phyloP scores from a whole-genome alignment of 2,797 vertebrate genomes.

The Phataginus tricuspis region DNA sequence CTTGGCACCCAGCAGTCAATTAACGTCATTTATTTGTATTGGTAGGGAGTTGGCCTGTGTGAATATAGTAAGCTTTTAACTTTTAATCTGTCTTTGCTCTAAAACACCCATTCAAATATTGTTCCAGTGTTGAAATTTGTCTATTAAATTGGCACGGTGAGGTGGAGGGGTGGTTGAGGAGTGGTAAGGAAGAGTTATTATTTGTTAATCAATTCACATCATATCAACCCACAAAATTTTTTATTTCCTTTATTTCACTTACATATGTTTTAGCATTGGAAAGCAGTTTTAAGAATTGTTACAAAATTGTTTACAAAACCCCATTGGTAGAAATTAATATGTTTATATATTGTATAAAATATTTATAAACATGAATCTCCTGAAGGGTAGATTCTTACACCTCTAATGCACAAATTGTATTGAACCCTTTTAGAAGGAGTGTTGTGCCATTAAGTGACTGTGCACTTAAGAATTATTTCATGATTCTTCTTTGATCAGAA shows the following conservation, averaged over 20 bases:
- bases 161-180: not conserved
- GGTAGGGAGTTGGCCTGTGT: not conserved
- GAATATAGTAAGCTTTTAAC: not conserved
- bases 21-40: not conserved
- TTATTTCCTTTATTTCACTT: constrained; percentile 31
- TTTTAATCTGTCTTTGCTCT: constrained; percentile 31
- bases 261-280: not conserved
- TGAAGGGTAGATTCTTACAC: not conserved
- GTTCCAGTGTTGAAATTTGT: not conserved
- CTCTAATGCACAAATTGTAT: constrained; percentile 2
- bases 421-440: not conserved
- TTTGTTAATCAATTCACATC: not conserved
- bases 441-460: not conserved
- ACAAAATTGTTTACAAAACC: constrained; percentile 30
- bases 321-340: not conserved
- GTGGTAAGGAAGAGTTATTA: not conserved
- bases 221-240: not conserved
- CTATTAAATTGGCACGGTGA: not conserved
- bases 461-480: constrained; percentile 24
- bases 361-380: not conserved
- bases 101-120: not conserved
- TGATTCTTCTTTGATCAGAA: constrained; percentile 28
- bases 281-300: constrained; percentile 34
- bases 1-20: not conserved
- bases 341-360: not conserved